These are phyloP conservation scores for Perodicticus potto DNA, from an alignment of 2,797 vertebrate species.

Conservation along the genomic window DNA sequence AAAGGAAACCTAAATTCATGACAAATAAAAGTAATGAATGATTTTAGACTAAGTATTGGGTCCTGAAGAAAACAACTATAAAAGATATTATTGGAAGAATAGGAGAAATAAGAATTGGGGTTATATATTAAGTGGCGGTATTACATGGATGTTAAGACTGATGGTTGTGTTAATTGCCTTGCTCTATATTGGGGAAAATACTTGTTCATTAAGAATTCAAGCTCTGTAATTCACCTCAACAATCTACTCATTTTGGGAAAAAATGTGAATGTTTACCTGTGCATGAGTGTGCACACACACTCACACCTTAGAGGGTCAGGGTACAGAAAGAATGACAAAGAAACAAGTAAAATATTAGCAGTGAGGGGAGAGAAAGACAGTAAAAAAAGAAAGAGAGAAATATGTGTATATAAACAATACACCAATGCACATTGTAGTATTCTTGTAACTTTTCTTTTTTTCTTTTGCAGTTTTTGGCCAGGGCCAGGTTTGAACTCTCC, in stretches of 20 bases:
- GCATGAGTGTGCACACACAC: no score
- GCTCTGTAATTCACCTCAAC: neutral
- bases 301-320: neutral
- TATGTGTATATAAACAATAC: neutral
- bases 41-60: neutral
- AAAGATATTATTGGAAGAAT: neutral
- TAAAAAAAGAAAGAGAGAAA: neutral
- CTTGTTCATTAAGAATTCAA: neutral
- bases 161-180: neutral
- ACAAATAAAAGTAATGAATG: neutral
- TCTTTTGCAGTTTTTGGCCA: no score
- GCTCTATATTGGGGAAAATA: neutral
- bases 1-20: neutral
- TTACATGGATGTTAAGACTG: neutral
- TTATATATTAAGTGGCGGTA: neutral
- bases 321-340: neutral
- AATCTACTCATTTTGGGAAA: neutral
- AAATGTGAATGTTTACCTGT: neutral
- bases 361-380: neutral
- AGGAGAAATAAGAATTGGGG: neutral
- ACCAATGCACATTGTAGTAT: neutral
- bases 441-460: neutral
- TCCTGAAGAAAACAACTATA: neutral
- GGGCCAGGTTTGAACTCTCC: no score
- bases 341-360: neutral